Evolutionary conservation across 2,797 vertebrate genomes (phyloP).

Genomic region (Micromesistius poutassou): DNA sequence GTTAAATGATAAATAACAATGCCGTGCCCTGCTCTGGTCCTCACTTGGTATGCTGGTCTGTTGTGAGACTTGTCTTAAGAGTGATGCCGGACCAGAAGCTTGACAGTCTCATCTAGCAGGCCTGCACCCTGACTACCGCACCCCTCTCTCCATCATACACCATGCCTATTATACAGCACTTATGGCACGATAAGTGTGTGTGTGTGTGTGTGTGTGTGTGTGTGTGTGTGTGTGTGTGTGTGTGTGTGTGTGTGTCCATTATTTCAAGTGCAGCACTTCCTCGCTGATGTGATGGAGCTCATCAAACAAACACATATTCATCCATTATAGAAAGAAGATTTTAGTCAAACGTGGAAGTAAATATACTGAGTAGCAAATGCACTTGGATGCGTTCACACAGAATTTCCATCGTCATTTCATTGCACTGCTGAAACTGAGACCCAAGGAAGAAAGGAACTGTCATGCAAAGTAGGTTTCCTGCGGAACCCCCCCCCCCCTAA

Average conservation of each 20-base stretch:
- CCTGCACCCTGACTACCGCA: conserved; percentile 50
- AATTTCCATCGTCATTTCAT: background rate
- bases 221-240: conserved; percentile 16
- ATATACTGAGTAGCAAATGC: background rate
- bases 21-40: background rate
- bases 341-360: background rate
- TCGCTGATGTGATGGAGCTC: conserved; percentile 21
- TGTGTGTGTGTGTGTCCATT: conserved; percentile 18
- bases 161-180: conserved; percentile 53
- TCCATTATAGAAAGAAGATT: background rate
- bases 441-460: background rate
- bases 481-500: background rate
- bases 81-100: conserved; percentile 25
- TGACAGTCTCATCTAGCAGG: conserved; percentile 48
- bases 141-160: conserved; percentile 49
- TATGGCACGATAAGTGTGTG: conserved; percentile 29
- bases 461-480: conserved; percentile 39
- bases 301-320: conserved; percentile 31
- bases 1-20: conserved; percentile 19
- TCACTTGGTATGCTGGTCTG: conserved; percentile 8
- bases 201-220: conserved; percentile 16
- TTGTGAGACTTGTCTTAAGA: conserved; percentile 13
- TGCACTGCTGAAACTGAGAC: conserved; percentile 43
- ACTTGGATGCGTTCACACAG: background rate
- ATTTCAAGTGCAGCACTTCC: conserved; percentile 42